Base-by-base conservation (phyloP, 2,113 vertebrate species). In the Callipepla californica region DNA sequence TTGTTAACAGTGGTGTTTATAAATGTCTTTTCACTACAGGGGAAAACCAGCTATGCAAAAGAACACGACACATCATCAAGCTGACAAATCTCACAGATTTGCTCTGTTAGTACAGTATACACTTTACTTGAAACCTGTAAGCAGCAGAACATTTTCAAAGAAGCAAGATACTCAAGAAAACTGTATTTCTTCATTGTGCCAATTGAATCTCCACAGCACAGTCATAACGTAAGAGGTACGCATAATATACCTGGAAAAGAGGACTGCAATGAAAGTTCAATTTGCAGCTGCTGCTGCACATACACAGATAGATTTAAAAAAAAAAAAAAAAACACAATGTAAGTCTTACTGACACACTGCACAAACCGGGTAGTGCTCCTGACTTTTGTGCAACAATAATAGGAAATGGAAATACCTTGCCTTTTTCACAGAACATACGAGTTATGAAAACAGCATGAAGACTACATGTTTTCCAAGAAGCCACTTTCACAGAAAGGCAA, bases 401-500 rank as follows among this genome's bases (percentile, higher is more conserved):
- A 94, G 74, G 66, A 93, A 94, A 93, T 51, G 5, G 36, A 93
- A 78, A 12, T 32, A 91, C 77, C 59, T 83, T 88, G 82, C 55
- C 15, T 77, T 80, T 90, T 74, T 38, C 76, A 88, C 57, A 84
- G 83, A 94, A 75, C 22, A 59, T 2, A 80, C 15, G 80, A 58
- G 82, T 68, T 32, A 67, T 0, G 2, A 85, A 51, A 30, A 63
- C 11, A 16, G 9, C 13, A 4, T 3, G 32, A 90, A 51, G 32
- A 44, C 11, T 23, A 38, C 65, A 22, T 58, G 87, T 62, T 47
- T 76, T 53, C n/a, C 30, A 81, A 63, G 48, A 0, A 63, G 42
- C 66, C 47, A 42, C 61, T 28, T 72, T 25, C 61, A 86, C 12
- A 42, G 16, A 93, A 55, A 59, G 55, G 26, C n/a, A 69, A 17